Base-by-base conservation (phyloP, 2,797 vertebrate species). In the Anguilla anguilla region DNA sequence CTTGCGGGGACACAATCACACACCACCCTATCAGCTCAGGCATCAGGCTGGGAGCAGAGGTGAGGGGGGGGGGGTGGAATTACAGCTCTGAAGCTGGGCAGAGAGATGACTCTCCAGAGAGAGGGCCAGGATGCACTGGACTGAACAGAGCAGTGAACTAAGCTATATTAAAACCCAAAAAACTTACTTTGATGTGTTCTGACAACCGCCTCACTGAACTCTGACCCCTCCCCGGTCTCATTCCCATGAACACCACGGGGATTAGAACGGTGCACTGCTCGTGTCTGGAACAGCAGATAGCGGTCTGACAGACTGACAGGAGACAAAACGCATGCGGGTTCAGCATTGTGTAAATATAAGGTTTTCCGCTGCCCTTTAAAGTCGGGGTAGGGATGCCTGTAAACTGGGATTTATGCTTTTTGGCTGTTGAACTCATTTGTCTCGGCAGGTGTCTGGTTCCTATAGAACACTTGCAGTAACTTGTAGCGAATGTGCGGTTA, bases 111-210 rank as follows among this genome's bases (percentile, higher is more conserved):
- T 35, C 28, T 35, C 31, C 43, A 46, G 7, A 10, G 69, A 74
- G 28, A 87, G 82, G 86, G 88, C 87, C 67, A 88, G 39, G 28
- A 57, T 89, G 88, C 89, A 89, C 7, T 53, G 51, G 87, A 89
- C 91, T 91, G 87, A 86, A 87, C 83, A 82, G 39, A 79, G 15
- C 15, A 43, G 35, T 2, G 15, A 46, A 5, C 15, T 49, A 10
- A 49, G 19, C 77, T 49, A 43, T 49, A 15, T 49, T 81, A 84
- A 91, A 86, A 79, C 31, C 51, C 28, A 35, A 55, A 89, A 88
- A 46, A 46, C 53, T 2, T 55, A 92, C 92, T 92, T 93, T 93
- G 91, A 95, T 94, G 92, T 91, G 13, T 88, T 90, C 91, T 92
- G 92, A 94, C 94, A 93, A 93, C 86, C 89, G 13, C 88, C 87